A percentile compares a stretch with the other conserved stretches of the same genome.
These are phyloP conservation scores for Cichlasoma orientale DNA, from an alignment of 2,797 vertebrate genomes.

Conservation along the genomic window DNA sequence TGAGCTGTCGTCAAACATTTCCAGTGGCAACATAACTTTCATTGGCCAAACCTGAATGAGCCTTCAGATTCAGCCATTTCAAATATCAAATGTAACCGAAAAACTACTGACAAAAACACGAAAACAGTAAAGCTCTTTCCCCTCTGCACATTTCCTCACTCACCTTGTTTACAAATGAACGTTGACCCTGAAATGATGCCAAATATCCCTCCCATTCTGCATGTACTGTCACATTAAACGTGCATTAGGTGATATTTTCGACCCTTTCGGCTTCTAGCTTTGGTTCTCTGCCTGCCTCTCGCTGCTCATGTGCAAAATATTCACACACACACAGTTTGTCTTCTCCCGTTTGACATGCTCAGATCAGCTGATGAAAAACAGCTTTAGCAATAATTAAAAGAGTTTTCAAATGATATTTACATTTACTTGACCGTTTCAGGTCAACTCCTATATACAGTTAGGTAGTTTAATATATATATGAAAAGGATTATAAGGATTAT, in stretches of 20 bases:
- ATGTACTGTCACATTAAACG: not conserved
- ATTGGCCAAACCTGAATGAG: constrained; percentile 6
- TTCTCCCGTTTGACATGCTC: not conserved
- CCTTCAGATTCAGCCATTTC: constrained; percentile 17
- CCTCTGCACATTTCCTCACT: not conserved
- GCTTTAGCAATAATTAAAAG: not conserved
- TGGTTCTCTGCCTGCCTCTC: not conserved
- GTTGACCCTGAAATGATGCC: not conserved
- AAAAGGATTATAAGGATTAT: not conserved
- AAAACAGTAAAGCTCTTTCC: not conserved
- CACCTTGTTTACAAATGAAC: not conserved
- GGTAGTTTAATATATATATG: too few species aligned
- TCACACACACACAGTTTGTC: not conserved
- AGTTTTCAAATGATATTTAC: not conserved
- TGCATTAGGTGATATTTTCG: not conserved
- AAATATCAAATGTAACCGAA: not conserved
- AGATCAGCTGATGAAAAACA: not conserved
- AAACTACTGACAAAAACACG: not conserved
- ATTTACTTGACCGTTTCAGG: not conserved
- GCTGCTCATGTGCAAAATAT: not conserved
- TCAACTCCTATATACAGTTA: not conserved
- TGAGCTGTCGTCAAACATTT: not conserved
- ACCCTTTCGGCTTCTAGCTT: not conserved
- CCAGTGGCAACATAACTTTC: not conserved
- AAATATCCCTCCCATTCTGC: not conserved